Conservation (phyloP, 30 jellyfish, hydroid and myxozoan genomes). For the Clytia hemisphaerica region DNA sequence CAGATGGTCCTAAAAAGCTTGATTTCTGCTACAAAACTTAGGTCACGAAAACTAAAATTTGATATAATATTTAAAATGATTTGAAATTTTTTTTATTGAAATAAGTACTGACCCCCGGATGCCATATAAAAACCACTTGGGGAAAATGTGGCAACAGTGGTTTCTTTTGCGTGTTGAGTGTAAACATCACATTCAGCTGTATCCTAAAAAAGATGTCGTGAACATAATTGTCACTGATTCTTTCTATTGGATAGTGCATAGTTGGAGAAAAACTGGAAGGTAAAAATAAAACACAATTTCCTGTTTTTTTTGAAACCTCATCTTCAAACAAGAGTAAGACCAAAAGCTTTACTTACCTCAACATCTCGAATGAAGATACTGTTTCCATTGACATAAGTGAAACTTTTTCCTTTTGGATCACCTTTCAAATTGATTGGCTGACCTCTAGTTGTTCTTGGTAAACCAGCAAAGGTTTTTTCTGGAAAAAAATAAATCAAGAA, state of each 20-base stretch:
- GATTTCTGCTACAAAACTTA: no score
- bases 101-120: constrained; percentile 75
- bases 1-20: no score
- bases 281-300: no score
- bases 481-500: no score
- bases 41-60: neutral
- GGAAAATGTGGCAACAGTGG: constrained; percentile 89
- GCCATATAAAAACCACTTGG: constrained; percentile 88
- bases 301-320: neutral
- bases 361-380: constrained; percentile 75
- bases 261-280: no score
- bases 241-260: no score
- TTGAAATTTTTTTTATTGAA: neutral
- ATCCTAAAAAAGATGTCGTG: constrained; percentile 28
- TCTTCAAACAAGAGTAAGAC: no score
- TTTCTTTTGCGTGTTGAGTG: constrained; percentile 76
- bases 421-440: constrained; percentile 54
- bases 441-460: constrained; percentile 84
- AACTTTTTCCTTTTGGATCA: constrained; percentile 84
- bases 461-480: constrained; percentile 65
- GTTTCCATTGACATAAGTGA: constrained; percentile 69
- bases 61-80: neutral
- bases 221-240: neutral
- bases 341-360: constrained; percentile 80
- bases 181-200: constrained; percentile 66